Evolutionary conservation across 2,797 vertebrate genomes (phyloP).

Genomic region (Betta splendens): DNA sequence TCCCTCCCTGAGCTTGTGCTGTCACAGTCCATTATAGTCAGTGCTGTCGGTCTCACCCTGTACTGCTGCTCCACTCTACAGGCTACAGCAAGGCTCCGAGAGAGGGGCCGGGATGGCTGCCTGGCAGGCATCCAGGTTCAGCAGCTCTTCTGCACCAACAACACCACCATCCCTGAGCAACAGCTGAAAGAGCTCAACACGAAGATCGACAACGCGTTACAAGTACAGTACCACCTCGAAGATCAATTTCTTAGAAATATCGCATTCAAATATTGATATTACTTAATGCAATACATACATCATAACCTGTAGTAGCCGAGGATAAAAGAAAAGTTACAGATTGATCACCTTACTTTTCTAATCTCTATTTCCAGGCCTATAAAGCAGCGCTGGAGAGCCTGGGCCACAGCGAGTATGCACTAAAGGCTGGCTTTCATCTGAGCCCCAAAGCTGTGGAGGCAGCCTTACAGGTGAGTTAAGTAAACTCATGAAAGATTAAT

Average conservation of each 20-base stretch:
- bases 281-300: constrained; percentile 5
- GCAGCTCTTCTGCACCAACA: constrained; percentile 98
- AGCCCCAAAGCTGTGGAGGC: constrained; percentile 95
- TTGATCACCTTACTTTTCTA: constrained; percentile 17
- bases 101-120: constrained; percentile 91
- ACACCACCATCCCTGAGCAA: constrained; percentile 93
- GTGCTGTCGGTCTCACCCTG: constrained; percentile 36
- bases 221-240: constrained; percentile 76
- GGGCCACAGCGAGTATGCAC: constrained; percentile 96
- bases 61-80: constrained; percentile 64
- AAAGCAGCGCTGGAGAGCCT: constrained; percentile 94
- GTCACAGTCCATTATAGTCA: neutral
- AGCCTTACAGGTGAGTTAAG: constrained; percentile 88
- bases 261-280: neutral
- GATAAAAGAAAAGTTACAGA: neutral
- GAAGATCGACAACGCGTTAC: constrained; percentile 96
- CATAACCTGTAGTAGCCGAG: neutral
- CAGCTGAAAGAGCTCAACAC: constrained; percentile 96
- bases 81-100: constrained; percentile 92
- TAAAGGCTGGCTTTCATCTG: constrained; percentile 97
- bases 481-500: neutral
- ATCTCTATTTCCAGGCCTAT: constrained; percentile 84
- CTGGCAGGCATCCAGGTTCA: constrained; percentile 98
- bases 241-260: neutral
- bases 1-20: constrained; percentile 18